A percentile compares a stretch with the other conserved stretches of the same genome.
Evolutionary conservation across 2,888 invertebrate genomes (phyloP).

Genomic region (Atethmia centrago): DNA sequence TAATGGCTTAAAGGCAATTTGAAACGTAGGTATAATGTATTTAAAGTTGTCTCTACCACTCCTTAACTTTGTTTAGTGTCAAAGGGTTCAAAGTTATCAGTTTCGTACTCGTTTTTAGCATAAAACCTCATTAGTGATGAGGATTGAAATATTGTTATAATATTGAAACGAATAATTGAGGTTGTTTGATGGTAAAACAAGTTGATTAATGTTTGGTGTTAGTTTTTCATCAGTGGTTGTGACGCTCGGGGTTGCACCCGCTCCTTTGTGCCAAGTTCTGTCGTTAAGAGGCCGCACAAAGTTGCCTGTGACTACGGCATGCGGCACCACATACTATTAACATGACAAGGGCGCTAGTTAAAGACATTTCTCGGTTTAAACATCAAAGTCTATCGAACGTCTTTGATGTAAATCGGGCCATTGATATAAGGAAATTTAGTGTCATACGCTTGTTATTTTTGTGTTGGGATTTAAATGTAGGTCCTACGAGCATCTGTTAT

Average conservation of each 20-base stretch:
- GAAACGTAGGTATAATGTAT: conserved; percentile 57
- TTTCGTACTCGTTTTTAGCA: conserved; percentile 53
- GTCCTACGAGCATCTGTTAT: not conserved
- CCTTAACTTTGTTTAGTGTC: conserved; percentile 58
- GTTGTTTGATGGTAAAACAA: conserved; percentile 20
- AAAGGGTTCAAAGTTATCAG: conserved; percentile 59
- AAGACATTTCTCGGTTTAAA: conserved; percentile 80
- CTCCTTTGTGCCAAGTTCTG: conserved; percentile 77
- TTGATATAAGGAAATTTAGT: conserved; percentile 83
- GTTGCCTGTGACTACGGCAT: conserved; percentile 72
- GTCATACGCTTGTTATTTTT: conserved; percentile 65
- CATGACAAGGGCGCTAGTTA: conserved; percentile 82
- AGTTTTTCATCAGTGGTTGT: conserved; percentile 76
- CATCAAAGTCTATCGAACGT: conserved; percentile 85
- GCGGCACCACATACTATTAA: conserved; percentile 72
- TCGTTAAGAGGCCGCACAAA: conserved; percentile 75
- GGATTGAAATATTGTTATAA: conserved; percentile 36
- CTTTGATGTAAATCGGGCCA: conserved; percentile 86
- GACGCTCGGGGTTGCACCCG: conserved; percentile 59
- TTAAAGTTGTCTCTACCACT: conserved; percentile 60
- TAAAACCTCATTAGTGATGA: conserved; percentile 56
- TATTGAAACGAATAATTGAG: conserved; percentile 24
- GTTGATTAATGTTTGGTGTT: conserved; percentile 62
- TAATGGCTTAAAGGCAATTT: conserved; percentile 56
- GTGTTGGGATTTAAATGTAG: conserved; percentile 13